These are phyloP conservation scores for Macrobrachium nipponense DNA, from an alignment of 1,140 invertebrate genomes.

Conservation along the genomic window DNA sequence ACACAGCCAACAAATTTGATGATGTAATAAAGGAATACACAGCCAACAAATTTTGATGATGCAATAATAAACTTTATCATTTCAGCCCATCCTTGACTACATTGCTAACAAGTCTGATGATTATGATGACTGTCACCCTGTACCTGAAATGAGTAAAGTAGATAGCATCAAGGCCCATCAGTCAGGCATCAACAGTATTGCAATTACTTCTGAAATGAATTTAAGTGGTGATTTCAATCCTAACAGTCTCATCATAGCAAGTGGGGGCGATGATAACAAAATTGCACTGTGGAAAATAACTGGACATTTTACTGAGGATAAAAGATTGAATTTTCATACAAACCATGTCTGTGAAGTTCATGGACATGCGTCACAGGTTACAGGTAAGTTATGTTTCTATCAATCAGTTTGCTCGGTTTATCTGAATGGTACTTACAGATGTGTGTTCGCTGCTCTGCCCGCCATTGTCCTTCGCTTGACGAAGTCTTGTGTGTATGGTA, in stretches of 20 bases:
- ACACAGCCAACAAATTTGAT: too few relatives aligned
- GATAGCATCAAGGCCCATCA: slow-evolving; percentile 23
- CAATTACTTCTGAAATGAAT: not conserved
- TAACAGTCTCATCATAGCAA: slow-evolving; percentile 31
- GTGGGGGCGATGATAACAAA: slow-evolving; percentile 52
- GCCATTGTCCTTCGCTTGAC: too few relatives aligned
- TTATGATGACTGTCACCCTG: not conserved
- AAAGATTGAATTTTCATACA: not conserved
- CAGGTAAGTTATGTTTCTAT: slow-evolving; percentile 23
- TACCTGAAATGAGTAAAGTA: slow-evolving; percentile 1
- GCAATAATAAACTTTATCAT: too few relatives aligned
- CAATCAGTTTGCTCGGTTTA: not conserved
- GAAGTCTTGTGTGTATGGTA: too few relatives aligned
- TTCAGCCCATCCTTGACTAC: too few relatives aligned
- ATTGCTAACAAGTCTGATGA: not conserved
- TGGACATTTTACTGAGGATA: not conserved
- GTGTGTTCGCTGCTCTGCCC: too few relatives aligned
- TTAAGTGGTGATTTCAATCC: not conserved
- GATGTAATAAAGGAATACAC: too few relatives aligned
- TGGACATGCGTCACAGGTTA: slow-evolving; percentile 49
- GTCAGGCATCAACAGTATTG: slow-evolving; percentile 37
- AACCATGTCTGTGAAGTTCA: not conserved
- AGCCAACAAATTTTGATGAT: too few relatives aligned
- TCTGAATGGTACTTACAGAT: not conserved
- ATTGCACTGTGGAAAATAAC: slow-evolving; percentile 37